Percentiles rank a stretch among this genome's conserved stretches.
These are phyloP conservation scores for Megamerina dolium DNA, from an alignment of 2,888 invertebrate genomes.

Conservation along the genomic window DNA sequence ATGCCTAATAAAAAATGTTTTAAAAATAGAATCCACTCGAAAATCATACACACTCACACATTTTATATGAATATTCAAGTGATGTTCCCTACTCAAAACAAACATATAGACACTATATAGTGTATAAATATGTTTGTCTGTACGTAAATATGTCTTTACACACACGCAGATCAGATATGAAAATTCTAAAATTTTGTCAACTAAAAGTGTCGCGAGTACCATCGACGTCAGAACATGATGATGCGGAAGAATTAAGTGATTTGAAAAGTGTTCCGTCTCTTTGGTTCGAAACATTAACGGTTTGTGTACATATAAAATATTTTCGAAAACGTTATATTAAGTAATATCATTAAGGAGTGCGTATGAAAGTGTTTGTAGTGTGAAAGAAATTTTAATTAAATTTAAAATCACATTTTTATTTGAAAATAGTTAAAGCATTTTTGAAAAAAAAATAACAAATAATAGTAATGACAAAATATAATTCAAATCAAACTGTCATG, in stretches of 20 bases:
- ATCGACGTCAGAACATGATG: slow-evolving; percentile 28
- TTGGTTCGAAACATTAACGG: no score
- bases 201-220: slow-evolving; percentile 41
- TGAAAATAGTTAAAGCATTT: not conserved
- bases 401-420: no score
- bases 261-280: no score
- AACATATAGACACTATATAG: slow-evolving; percentile 13
- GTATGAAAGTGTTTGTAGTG: no score
- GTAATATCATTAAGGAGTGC: no score
- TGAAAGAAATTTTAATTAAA: not conserved
- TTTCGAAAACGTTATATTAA: no score
- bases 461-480: slow-evolving; percentile 33
- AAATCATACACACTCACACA: not conserved
- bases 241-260: slow-evolving; percentile 8
- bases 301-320: no score
- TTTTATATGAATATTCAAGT: slow-evolving; percentile 15
- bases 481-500: no score
- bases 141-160: slow-evolving; percentile 3
- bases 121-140: no score
- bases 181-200: slow-evolving; percentile 29
- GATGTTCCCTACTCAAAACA: slow-evolving; percentile 32
- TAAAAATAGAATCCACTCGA: slow-evolving; percentile 41
- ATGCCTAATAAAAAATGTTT: slow-evolving; percentile 33
- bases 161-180: slow-evolving; percentile 18
- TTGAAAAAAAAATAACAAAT: not conserved